phyloP scores from a whole-genome alignment of 2,888 invertebrate species.

The Andricus curvator region DNA sequence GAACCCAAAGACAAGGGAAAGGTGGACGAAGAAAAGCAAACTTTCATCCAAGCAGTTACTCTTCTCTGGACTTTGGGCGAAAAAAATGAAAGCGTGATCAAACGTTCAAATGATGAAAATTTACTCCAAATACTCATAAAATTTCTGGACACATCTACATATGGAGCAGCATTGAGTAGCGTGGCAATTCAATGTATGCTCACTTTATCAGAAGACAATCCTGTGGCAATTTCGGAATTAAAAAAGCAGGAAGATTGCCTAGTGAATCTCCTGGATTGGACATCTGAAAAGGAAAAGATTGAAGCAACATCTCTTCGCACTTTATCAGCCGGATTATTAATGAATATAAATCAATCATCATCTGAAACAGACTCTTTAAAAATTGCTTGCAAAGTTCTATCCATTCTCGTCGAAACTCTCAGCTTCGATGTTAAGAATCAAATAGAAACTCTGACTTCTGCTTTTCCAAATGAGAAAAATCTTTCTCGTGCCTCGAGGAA shows the following conservation, averaged over 20 bases:
- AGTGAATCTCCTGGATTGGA: slow-evolving; percentile 61
- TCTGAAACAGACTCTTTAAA: slow-evolving; percentile 56
- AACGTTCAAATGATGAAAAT: slow-evolving; percentile 83
- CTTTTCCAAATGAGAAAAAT: slow-evolving; percentile 78
- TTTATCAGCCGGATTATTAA: slow-evolving; percentile 81
- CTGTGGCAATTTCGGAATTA: slow-evolving; percentile 80
- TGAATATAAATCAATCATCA: slow-evolving; percentile 78
- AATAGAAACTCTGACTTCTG: slow-evolving; percentile 79
- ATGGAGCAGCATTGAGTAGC: slow-evolving; percentile 80
- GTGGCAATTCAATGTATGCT: slow-evolving; percentile 84
- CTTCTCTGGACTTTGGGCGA: slow-evolving; percentile 86
- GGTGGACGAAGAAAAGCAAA: slow-evolving; percentile 82
- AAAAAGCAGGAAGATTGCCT: slow-evolving; percentile 77
- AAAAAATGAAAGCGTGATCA: slow-evolving; percentile 83
- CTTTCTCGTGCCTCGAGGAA: slow-evolving; percentile 78
- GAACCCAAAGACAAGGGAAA: slow-evolving; percentile 65
- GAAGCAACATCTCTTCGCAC: slow-evolving; percentile 80
- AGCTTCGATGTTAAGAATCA: slow-evolving; percentile 80
- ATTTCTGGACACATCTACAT: slow-evolving; percentile 81
- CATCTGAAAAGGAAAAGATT: slow-evolving; percentile 78
- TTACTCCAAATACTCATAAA: slow-evolving; percentile 82
- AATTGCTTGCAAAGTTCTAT: slow-evolving; percentile 79
- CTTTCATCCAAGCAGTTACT: slow-evolving; percentile 84
- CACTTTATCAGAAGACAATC: slow-evolving; percentile 87
- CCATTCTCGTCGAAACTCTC: slow-evolving; percentile 80